These are phyloP conservation scores for Rhea americana DNA, from an alignment of 2,113 vertebrate species.

Conservation along the genomic window DNA sequence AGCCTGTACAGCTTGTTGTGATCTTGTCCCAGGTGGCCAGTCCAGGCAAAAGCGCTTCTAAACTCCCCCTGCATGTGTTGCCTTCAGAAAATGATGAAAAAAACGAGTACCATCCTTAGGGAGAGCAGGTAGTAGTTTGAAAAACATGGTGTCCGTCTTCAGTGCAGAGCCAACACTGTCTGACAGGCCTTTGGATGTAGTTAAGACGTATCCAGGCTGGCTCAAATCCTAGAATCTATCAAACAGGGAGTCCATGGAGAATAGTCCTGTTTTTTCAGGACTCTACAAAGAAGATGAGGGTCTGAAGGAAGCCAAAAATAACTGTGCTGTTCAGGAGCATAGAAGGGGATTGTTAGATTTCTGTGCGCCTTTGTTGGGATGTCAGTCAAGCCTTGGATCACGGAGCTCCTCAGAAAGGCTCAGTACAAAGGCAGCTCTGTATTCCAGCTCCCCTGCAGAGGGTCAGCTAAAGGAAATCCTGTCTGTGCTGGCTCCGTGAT, in stretches of 20 bases:
- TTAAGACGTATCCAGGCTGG: conserved; percentile 23
- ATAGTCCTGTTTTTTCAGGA: conserved; percentile 20
- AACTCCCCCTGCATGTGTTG: not conserved
- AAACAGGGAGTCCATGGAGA: not conserved
- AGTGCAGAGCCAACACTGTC: not conserved
- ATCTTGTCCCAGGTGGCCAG: not conserved
- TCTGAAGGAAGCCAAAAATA: conserved; percentile 43
- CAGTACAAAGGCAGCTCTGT: conserved; percentile 29
- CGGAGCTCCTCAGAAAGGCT: conserved; percentile 4
- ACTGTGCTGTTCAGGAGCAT: not conserved
- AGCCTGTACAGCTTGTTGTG: not conserved
- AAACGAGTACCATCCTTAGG: not conserved
- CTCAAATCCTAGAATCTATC: conserved; percentile 2
- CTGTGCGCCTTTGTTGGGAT: not conserved
- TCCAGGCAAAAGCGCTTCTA: not conserved
- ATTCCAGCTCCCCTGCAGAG: conserved; percentile 18
- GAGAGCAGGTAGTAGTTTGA: not conserved
- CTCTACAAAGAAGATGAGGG: conserved; percentile 42
- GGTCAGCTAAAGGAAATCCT: conserved; percentile 11
- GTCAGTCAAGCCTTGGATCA: not conserved
- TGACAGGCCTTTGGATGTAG: not conserved
- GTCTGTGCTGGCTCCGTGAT: not conserved
- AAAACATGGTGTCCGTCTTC: not conserved
- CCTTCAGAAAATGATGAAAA: not conserved
- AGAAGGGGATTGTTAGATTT: not conserved